Conservation (phyloP, 2,113 vertebrate genomes). For the Pterocles orientalis region DNA sequence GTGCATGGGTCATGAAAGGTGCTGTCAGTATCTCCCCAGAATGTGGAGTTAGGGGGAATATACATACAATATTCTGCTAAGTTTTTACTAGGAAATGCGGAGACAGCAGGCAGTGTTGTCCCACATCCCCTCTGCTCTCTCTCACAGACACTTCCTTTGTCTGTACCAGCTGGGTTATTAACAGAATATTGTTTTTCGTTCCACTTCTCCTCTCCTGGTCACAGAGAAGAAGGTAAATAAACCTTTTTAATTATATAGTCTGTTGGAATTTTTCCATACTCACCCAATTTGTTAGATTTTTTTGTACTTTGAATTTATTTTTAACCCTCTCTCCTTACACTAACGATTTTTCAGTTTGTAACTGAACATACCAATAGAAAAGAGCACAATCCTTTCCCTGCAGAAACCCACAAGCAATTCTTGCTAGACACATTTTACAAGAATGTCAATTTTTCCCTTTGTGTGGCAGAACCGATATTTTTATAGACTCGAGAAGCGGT, state of each 20-base stretch:
- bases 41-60: neutral
- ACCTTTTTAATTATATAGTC: conserved; percentile 52
- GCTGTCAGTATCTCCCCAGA: conserved; percentile 38
- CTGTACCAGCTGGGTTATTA: conserved; percentile 35
- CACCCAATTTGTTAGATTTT: conserved; percentile 28
- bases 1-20: conserved; percentile 25
- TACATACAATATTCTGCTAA: neutral
- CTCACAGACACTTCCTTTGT: conserved; percentile 70
- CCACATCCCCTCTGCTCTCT: neutral
- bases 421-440: neutral
- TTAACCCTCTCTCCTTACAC: neutral
- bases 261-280: conserved; percentile 42
- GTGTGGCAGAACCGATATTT: neutral
- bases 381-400: neutral
- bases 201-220: conserved; percentile 41
- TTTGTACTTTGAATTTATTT: conserved; percentile 42
- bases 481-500: neutral
- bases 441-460: neutral
- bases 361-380: neutral
- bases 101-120: neutral
- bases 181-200: conserved; percentile 46
- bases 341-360: neutral
- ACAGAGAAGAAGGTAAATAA: conserved; percentile 58
- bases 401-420: neutral
- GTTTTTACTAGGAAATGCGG: neutral